Base-by-base conservation (phyloP, 2,888 invertebrate genomes). In the Antitype chi region DNA sequence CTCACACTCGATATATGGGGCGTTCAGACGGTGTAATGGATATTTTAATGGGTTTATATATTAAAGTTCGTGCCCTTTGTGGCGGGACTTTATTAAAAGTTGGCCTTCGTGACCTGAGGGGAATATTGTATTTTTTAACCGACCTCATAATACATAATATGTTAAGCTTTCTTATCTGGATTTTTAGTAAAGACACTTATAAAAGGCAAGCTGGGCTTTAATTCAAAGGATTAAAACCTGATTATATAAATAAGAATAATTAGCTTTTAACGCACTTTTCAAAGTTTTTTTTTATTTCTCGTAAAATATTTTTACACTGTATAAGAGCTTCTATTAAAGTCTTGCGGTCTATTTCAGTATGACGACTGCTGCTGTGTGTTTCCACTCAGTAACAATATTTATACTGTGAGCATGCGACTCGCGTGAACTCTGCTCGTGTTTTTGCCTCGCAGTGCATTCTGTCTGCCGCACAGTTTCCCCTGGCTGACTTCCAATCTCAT, bases 41-140 rank as follows among this genome's bases (percentile, higher is more conserved):
- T 78, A 76, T 82, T 84, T 87, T 89, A 90, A 88, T 82, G 72
- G 47, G 78, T 85, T 78, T 84, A 79, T 88, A 78, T 84, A 77
- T 86, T 81, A 74, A 80, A 84, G 81, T 82, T 83, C 79, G 75
- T 85, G 86, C 82, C 84, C 84, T 88, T 89, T 87, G 70, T 67
- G 73, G 73, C 60, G 71, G 76, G 66, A 63, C 63, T 76, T 75
- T 66, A 82, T 82, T 82, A 57, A 78, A 67, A 25, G 43, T 52
- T 67, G 80, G 87, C 89, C 87, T 88, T 88, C 81, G 67, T 87
- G 77, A 81, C 85, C 80, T 67, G 68, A 20, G 64, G 49, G 59
- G 57, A 73, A 69, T 69, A 78, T 74, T 68, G 17, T 28, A 59
- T 32, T 73, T 57, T 32, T 57, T 63, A 75, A 55, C 43, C 67